phyloP scores from a whole-genome alignment of 2,888 invertebrate genomes.

The Isotomurus palustris region DNA sequence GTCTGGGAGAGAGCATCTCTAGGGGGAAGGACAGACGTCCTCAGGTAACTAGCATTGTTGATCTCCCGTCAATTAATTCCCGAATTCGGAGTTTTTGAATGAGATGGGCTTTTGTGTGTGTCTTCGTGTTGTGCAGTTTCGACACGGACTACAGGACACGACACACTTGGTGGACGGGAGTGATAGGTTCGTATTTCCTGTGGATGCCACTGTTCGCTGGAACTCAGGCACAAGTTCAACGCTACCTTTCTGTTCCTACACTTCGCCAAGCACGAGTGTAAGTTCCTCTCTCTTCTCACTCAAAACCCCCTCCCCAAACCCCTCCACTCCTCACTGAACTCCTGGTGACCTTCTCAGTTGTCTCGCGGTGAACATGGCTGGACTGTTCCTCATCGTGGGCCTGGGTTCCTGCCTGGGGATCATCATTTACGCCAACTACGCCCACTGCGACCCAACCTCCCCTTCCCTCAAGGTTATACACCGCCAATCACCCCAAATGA shows the following conservation, averaged over 20 bases:
- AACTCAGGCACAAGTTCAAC: constrained; percentile 39
- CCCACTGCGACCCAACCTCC: constrained; percentile 33
- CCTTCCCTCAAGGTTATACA: too few relatives aligned
- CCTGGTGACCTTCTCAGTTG: constrained; percentile 17
- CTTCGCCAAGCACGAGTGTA: constrained; percentile 31
- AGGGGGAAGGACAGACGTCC: constrained; percentile 23
- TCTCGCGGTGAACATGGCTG: constrained; percentile 35
- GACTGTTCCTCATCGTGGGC: constrained; percentile 31
- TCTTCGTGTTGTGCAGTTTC: constrained; percentile 10
- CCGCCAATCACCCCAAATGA: background rate
- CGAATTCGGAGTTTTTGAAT: background rate
- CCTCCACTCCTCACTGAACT: background rate
- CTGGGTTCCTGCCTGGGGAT: constrained; percentile 35
- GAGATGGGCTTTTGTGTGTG: constrained; percentile 2
- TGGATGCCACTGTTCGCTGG: constrained; percentile 38
- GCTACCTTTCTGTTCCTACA: constrained; percentile 38
- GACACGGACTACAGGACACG: constrained; percentile 31
- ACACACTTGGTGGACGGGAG: constrained; percentile 37
- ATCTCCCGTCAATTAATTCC: background rate
- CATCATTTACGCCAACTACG: constrained; percentile 25
- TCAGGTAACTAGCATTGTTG: constrained; percentile 13
- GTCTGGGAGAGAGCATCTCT: constrained; percentile 24
- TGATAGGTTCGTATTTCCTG: constrained; percentile 33
- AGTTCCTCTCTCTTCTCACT: background rate
- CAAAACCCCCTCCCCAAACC: too few relatives aligned